Evolutionary conservation across 1,140 invertebrate genomes (phyloP), one percentile per base, ranked within the genome.

Genomic region (Trypoxylus dichotomus): DNA sequence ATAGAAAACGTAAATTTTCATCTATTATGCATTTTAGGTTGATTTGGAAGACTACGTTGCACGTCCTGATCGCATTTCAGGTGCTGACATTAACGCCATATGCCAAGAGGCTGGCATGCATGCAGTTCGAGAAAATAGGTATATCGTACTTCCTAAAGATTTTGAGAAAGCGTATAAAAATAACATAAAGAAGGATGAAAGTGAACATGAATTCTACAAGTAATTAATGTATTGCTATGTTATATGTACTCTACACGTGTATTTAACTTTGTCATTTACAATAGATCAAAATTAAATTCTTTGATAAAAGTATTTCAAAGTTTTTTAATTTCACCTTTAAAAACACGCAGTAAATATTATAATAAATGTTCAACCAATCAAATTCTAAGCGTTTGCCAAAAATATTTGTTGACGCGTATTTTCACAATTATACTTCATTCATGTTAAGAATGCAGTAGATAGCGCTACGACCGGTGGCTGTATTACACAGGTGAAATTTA

Each of bases 151-250:
- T 41, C 94, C 96, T 1, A 99, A 99, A 88, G 98, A 99, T 88
- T 99, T 99, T 85, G 98, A 99, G 86, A 99, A 99, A 85, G 95
- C 95, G 29, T 99, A 99, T 88, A 99, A 99, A 86, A 99, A 99
- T 86, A 99, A 99, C 85, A 98, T 98, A 81, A 99, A 99, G 89
- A 99, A 99, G 85, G 97, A 99, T 88, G 97, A 99, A 88, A 96
- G 96, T 82, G 98, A 99, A 90, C 98, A 99, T 84, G 98, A 99
- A 87, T 99, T 99, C 88, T 99, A 99, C 86, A 99, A 99, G 91
- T 99, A 98, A 93, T 47, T 75, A 43, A 5, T 37, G 13, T 41
- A 82, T 82, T 19, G 79, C 6, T 3, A 10, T 73, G 13, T 73
- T n/a, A n/a, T n/a, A n/a, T n/a, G n/a, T n/a, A n/a, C n/a, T 37